phyloP scores from a whole-genome alignment of 1,140 invertebrate species.

The Drosophila truncata region DNA sequence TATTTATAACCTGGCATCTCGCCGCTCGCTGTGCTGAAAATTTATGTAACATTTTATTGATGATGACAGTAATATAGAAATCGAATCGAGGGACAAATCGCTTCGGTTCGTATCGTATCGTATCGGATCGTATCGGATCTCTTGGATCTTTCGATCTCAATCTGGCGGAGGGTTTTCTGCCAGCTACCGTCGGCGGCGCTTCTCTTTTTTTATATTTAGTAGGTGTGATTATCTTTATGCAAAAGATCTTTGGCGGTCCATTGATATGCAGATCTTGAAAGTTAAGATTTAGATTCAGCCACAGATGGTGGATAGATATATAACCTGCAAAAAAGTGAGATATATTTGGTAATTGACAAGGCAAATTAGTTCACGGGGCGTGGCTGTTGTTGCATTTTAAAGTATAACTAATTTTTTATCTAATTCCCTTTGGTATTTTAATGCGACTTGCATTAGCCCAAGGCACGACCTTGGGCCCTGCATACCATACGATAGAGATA shows the following conservation, averaged over 20 bases:
- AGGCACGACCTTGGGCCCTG: slow-evolving; percentile 50
- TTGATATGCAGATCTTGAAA: slow-evolving; percentile 68
- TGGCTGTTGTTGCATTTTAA: background rate
- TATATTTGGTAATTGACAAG: slow-evolving; percentile 39
- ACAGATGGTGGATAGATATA: background rate
- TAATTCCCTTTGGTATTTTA: slow-evolving; percentile 73
- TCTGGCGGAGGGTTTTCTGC: slow-evolving; percentile 1
- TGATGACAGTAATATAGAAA: slow-evolving; percentile 73
- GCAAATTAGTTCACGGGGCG: slow-evolving; percentile 41
- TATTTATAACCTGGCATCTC: slow-evolving; percentile 54
- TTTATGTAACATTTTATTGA: slow-evolving; percentile 83
- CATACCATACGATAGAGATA: slow-evolving; percentile 1
- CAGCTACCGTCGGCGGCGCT: slow-evolving; percentile 31
- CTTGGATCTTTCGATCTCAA: slow-evolving; percentile 22
- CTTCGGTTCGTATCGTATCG: too few relatives aligned
- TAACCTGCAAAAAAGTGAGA: background rate
- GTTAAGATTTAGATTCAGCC: slow-evolving; percentile 5
- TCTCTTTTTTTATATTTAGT: slow-evolving; percentile 57
- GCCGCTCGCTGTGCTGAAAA: slow-evolving; percentile 51
- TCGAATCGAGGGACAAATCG: slow-evolving; percentile 71
- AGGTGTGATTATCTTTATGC: slow-evolving; percentile 83
- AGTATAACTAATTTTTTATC: slow-evolving; percentile 30
- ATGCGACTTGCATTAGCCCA: slow-evolving; percentile 63
- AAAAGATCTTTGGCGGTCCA: slow-evolving; percentile 59
- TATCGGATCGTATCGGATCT: too few relatives aligned